Base-by-base conservation (phyloP, 2,113 vertebrate species). In the Otus sunia region DNA sequence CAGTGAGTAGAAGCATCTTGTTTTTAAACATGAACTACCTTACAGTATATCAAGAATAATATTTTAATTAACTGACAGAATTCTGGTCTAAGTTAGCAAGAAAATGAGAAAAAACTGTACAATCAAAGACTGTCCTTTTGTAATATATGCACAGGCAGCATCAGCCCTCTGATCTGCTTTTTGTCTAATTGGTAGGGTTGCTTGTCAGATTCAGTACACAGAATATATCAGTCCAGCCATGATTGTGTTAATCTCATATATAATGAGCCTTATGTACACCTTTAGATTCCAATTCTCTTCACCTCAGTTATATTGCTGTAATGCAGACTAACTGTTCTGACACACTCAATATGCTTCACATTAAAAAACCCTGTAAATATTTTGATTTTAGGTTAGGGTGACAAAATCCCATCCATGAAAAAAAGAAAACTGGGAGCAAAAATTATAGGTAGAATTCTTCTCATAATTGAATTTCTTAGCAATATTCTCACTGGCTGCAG, bases 11-110 rank as follows among this genome's bases (percentile, higher is more conserved):
- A 92, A 96, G 73, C 68, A 13, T 15, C 6, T 74, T 59, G 9
- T 64, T 96, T 95, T 88, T 82, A 92, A 97, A 95, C 59, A 27
- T 76, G 20, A 79, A 83, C n/a, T 94, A 74, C 27, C 56, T 87
- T 79, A 69, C 75, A 95, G 47, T 41, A 7, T 66, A 75, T 77
- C 88, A 87, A 89, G 59, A 94, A 74, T 94, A 90, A 63, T 85
- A 89, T 97, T 97, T 97, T 96, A 87, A 89, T 97, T 96, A 90
- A 59, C 29, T 27, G 55, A 84, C 63, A 93, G 45, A 79, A 95
- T 90, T 94, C 53, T 92, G 56, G 69, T 25, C 29, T 69, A 59
- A 49, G 34, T 82, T 96, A 95, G 30, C 47, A 55, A 73, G 83
- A 95, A 66, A 90, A 93, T 59, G 47, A 79, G n/a, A 71, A 75